Base-by-base conservation (phyloP, 2,888 invertebrate species). In the Drosophila kokeensis region DNA sequence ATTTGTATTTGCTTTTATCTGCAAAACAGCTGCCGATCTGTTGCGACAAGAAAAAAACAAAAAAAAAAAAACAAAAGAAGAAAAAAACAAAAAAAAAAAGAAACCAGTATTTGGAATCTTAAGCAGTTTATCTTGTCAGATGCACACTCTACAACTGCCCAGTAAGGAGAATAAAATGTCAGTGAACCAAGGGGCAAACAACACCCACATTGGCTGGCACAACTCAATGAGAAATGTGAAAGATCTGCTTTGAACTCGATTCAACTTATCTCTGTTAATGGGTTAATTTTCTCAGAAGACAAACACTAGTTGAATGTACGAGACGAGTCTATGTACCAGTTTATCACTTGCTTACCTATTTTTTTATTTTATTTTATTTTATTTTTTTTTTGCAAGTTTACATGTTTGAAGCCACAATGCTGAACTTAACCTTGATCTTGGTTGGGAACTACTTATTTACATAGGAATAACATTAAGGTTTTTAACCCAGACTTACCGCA, bases 401-500 rank as follows among this genome's bases (percentile, higher is more conserved):
- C 48, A 64, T 66, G 49, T 21, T 30, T 50, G 30, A 59, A 49
- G n/a, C 8, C 36, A 24, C 18, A 38, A 24, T 29, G 64, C 30
- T 76, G 76, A 81, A 65, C 77, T 49, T 34, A 18, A 71, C 67
- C 63, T 61, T 81, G 82, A 77, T 63, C 77, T 77, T 81, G 29
- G 48, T 36, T 55, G 29, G 42, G 27, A 18, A 32, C 21, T 50
- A 57, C 11, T 21, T 53, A 58, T 49, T 55, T 49, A 55, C 27
- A 30, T 55, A 30, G 52, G 29, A 42, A 30, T 48, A 40, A 27
- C 34, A 21, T 27, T 13, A 6, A 55, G 73, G 60, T 59, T 67
- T 61, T 77, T 72, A 60, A 72, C 54, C 61, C 54, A 67, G 53
- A 67, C 63, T 77, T 64, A 49, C 5, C n/a, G 13, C 54, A 58